Conservation (phyloP, 2,113 vertebrate species). For the Neofelis nebulosa region DNA sequence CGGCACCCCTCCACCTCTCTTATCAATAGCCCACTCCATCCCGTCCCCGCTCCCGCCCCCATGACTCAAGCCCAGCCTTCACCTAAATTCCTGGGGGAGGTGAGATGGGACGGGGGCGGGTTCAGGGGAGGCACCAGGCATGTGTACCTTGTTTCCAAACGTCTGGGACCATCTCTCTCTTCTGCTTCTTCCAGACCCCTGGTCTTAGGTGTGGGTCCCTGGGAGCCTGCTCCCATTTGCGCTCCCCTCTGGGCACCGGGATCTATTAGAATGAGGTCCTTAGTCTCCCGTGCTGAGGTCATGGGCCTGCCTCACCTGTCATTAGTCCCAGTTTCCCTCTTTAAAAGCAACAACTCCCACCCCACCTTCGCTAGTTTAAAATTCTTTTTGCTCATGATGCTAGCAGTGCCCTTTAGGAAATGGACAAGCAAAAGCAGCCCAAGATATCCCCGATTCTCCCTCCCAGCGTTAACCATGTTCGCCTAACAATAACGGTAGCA, state of each 20-base stretch:
- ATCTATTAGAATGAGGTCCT: no score
- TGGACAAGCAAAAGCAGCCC: not conserved
- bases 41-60: not conserved
- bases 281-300: not conserved
- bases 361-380: not conserved
- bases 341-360: not conserved
- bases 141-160: fast-evolving
- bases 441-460: not conserved
- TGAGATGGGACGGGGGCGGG: not conserved
- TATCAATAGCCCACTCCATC: not conserved
- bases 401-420: not conserved
- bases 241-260: not conserved
- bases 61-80: not conserved
- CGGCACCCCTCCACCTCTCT: not conserved
- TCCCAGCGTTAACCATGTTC: no score
- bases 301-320: fast-evolving
- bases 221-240: fast-evolving
- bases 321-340: not conserved
- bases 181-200: not conserved
- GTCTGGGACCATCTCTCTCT: not conserved
- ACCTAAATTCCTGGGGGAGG: not conserved
- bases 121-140: fast-evolving
- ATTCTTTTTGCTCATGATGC: not conserved
- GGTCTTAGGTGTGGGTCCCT: fast-evolving
- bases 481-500: not conserved